phyloP scores from a whole-genome alignment of 2,113 vertebrate genomes.

The Phylloscopus trochiloides region DNA sequence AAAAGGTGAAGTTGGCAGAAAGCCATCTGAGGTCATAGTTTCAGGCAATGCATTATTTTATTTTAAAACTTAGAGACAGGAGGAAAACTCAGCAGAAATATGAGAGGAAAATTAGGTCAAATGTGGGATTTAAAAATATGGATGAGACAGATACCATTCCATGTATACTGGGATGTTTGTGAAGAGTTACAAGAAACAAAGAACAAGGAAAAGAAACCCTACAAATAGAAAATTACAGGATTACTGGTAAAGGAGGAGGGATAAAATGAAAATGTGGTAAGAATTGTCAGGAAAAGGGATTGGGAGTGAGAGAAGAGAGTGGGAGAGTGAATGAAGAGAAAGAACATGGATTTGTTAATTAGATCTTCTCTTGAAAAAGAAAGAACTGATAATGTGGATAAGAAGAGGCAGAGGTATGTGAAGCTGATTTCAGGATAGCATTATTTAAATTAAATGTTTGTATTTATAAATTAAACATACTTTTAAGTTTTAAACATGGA shows the following conservation, averaged over 20 bases:
- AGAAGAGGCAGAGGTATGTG: not conserved
- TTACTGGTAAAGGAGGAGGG: not conserved
- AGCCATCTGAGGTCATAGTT: not conserved
- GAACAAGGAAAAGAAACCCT: not conserved
- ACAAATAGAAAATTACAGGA: not conserved
- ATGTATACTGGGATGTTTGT: not conserved
- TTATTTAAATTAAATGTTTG: constrained; percentile 12
- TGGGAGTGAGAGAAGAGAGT: not conserved
- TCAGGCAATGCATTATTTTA: not conserved
- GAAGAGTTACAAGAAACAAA: not conserved
- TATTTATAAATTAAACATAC: constrained; percentile 17
- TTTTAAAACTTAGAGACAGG: not conserved
- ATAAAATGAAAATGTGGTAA: not conserved
- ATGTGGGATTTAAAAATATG: not conserved
- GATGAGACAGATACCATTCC: not conserved
- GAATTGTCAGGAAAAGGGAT: not conserved
- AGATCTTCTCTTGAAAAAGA: not conserved
- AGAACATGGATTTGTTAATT: not conserved
- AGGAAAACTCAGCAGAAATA: not conserved
- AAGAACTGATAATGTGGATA: not conserved
- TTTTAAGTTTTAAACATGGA: constrained; percentile 7
- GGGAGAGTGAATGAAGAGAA: not conserved
- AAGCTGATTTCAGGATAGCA: not conserved
- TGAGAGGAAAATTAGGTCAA: not conserved
- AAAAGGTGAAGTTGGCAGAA: not conserved